Conservation (phyloP, 2,797 vertebrate species). For the Falco berigora region DNA sequence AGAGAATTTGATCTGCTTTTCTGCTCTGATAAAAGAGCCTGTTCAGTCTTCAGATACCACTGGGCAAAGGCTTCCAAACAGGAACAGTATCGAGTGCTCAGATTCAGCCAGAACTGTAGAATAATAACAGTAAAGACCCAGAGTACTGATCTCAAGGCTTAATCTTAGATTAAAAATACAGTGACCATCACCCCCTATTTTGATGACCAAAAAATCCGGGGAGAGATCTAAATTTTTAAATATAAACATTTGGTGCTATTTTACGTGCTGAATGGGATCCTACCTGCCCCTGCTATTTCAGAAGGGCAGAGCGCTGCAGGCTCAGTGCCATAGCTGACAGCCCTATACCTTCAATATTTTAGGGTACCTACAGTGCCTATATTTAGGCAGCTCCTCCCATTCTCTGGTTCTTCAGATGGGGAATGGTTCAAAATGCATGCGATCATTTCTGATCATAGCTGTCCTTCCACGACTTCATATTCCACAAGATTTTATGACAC, state of each 20-base stretch:
- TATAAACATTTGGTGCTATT: not conserved
- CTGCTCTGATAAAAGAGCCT: not conserved
- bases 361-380: not conserved
- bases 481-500: not conserved
- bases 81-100: not conserved
- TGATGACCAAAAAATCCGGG: not conserved
- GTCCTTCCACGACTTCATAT: not conserved
- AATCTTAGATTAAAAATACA: not conserved
- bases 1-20: not conserved
- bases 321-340: not conserved
- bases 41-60: not conserved
- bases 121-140: not conserved
- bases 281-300: not conserved
- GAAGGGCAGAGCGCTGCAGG: not conserved
- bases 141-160: not conserved
- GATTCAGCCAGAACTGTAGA: not conserved
- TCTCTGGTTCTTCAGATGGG: not conserved
- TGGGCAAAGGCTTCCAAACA: not conserved
- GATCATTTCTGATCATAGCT: not conserved
- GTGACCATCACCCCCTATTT: not conserved
- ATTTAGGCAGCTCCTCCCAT: not conserved
- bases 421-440: not conserved
- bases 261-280: not conserved
- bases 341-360: not conserved
- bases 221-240: not conserved